Conservation (phyloP, 2,113 vertebrate genomes). For the Zingel zingel region DNA sequence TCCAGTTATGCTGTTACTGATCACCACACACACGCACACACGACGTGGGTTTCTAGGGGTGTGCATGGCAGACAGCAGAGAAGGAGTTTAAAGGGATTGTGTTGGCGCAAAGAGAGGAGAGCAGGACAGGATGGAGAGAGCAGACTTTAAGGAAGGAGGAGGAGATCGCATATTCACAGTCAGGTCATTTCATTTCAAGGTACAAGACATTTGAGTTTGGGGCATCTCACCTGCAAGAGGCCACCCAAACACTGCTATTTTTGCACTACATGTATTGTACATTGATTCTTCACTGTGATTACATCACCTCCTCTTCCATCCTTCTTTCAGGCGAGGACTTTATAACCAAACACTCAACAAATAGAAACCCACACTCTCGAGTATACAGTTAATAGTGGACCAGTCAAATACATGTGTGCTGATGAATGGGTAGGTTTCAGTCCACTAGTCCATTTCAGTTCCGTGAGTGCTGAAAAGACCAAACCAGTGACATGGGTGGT, state of each 20-base stretch:
- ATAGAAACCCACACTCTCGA: slow-evolving; percentile 9
- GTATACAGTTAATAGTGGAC: slow-evolving; percentile 8
- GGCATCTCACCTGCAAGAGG: slow-evolving; percentile 42
- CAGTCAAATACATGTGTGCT: background rate
- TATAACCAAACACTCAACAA: slow-evolving; percentile 48
- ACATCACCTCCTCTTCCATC: slow-evolving; percentile 39
- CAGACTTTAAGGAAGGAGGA: background rate
- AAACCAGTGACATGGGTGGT: background rate
- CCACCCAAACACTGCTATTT: slow-evolving; percentile 40
- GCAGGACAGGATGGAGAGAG: slow-evolving; percentile 1
- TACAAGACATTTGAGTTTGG: slow-evolving; percentile 55
- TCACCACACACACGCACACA: slow-evolving; percentile 21
- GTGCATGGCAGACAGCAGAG: slow-evolving; percentile 44
- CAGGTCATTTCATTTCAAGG: slow-evolving; percentile 33
- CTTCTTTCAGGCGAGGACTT: slow-evolving; percentile 51
- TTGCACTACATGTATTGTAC: slow-evolving; percentile 53
- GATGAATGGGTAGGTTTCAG: background rate
- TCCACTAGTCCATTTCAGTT: slow-evolving; percentile 16
- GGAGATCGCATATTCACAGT: slow-evolving; percentile 38
- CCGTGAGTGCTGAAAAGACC: slow-evolving; percentile 2
- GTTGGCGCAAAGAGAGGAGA: slow-evolving; percentile 6
- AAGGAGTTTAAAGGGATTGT: slow-evolving; percentile 76
- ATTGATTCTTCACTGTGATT: slow-evolving; percentile 25
- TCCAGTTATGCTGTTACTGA: slow-evolving; percentile 44
- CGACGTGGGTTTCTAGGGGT: slow-evolving; percentile 19